Evolutionary conservation across 2,797 vertebrate genomes (phyloP), one percentile per base, ranked within the genome.

Genomic region (Trachurus trachurus): DNA sequence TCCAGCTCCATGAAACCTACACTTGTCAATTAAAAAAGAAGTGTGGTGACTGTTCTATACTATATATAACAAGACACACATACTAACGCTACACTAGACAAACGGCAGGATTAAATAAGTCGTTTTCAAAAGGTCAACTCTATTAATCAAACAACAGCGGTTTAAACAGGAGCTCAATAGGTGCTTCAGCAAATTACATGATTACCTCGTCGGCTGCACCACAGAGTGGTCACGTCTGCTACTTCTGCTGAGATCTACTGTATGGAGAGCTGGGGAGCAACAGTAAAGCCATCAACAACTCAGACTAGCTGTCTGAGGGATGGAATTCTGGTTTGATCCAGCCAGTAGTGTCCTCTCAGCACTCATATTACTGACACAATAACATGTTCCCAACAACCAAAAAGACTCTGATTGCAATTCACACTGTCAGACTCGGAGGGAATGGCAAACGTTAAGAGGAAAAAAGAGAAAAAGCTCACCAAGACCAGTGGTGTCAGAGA

Each of bases 311-410:
- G 9, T 40, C 39, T 2, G 10, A 40, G 39, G 10, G 39, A 40
- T 40, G 39, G 5, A 34, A 34, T 34, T 34, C 31, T 40, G 1
- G 34, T 45, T 54, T 4, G 2, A 67, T 3, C 16, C 19, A 21
- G 22, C 52, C 5, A 59, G 42, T 26, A 34, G 11, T 42, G 15
- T 26, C 37, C 39, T 26, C 54, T 60, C 11, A 59, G 4, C 31
- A 17, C 5, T 7, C 1, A 2, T 39, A 26, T 26, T 12, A 53
- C 21, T 21, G 12, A 1, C 34, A 66, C 9, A 52, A 45, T 26
- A 9, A 49, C 59, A 54, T 57, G 65, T 78, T 80, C 74, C 71
- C 72, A 68, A 34, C 71, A 62, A 58, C 21, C 50, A 52, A 50
- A 21, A 47, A 26, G 31, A 19, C 21, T 61, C 22, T 79, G 66